phyloP scores from a whole-genome alignment of 2,888 invertebrate species.

The Opisthograptis luteolata region DNA sequence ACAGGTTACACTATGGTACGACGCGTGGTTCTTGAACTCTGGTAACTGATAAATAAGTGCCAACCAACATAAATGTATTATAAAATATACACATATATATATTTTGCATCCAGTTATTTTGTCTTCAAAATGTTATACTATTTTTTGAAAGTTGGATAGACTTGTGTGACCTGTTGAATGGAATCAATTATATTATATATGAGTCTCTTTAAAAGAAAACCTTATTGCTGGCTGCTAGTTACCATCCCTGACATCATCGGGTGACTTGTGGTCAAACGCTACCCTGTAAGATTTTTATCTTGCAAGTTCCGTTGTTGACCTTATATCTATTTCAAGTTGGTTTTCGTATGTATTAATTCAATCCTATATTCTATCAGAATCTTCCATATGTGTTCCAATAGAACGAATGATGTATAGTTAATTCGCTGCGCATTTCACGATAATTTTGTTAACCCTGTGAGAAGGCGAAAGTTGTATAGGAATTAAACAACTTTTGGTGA shows the following conservation, averaged over 20 bases:
- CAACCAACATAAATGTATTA: conserved; percentile 1
- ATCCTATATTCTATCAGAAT: conserved; percentile 9
- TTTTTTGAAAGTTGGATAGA: too few relatives aligned
- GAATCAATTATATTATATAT: too few relatives aligned
- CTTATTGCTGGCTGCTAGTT: too few relatives aligned
- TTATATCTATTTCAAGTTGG: background rate
- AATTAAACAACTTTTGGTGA: conserved; percentile 15
- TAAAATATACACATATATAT: too few relatives aligned
- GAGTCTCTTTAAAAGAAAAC: too few relatives aligned
- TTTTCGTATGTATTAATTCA: background rate
- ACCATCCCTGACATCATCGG: too few relatives aligned
- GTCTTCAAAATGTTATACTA: too few relatives aligned
- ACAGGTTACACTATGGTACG: background rate
- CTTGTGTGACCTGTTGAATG: too few relatives aligned
- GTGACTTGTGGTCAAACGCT: too few relatives aligned
- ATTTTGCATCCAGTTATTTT: too few relatives aligned
- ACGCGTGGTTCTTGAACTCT: background rate
- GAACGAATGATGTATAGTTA: conserved; percentile 17
- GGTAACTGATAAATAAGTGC: background rate
- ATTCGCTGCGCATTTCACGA: conserved; percentile 10
- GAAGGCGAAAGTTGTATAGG: conserved; percentile 11
- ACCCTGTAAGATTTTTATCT: too few relatives aligned
- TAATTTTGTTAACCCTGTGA: conserved; percentile 2
- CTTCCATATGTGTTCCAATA: conserved; percentile 18
- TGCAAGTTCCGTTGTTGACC: background rate